These are phyloP conservation scores for Malurus cyaneus DNA, from an alignment of 2,113 vertebrate species.

Conservation along the genomic window DNA sequence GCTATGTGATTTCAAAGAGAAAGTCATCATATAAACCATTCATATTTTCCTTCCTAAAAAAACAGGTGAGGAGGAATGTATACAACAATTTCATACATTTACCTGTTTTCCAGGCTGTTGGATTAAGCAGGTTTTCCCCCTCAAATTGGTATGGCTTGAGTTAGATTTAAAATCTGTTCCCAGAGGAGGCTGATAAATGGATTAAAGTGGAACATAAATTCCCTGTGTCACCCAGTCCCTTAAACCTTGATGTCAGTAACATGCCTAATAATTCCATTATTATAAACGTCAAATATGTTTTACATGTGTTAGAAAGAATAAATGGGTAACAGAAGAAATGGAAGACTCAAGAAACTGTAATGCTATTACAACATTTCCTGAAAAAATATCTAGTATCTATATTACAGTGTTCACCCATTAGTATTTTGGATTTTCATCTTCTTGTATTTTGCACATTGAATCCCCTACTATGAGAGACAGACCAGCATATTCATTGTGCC, in stretches of 20 bases:
- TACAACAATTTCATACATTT: constrained; percentile 13
- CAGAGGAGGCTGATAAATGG: constrained; percentile 64
- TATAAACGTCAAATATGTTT: constrained; percentile 68
- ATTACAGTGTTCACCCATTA: not conserved
- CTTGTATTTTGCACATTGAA: not conserved
- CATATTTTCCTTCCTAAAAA: not conserved
- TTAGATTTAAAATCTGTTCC: constrained; percentile 67
- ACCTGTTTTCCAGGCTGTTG: constrained; percentile 2
- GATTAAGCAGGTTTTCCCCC: not conserved
- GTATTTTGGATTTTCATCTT: not conserved
- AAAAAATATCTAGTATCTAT: constrained; percentile 8
- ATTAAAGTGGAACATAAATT: constrained; percentile 74
- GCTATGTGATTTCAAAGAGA: not conserved
- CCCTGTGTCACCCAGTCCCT: constrained; percentile 60
- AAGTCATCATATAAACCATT: not conserved
- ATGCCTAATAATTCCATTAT: constrained; percentile 70
- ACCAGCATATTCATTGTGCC: not conserved
- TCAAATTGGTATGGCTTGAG: constrained; percentile 39
- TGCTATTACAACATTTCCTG: not conserved
- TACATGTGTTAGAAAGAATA: constrained; percentile 53
- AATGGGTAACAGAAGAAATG: constrained; percentile 33
- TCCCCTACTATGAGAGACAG: not conserved
- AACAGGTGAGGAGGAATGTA: not conserved
- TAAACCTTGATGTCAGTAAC: constrained; percentile 72
- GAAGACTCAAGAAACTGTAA: constrained; percentile 28